phyloP scores from a whole-genome alignment of 2,888 invertebrate genomes.

The Diaperis boleti region DNA sequence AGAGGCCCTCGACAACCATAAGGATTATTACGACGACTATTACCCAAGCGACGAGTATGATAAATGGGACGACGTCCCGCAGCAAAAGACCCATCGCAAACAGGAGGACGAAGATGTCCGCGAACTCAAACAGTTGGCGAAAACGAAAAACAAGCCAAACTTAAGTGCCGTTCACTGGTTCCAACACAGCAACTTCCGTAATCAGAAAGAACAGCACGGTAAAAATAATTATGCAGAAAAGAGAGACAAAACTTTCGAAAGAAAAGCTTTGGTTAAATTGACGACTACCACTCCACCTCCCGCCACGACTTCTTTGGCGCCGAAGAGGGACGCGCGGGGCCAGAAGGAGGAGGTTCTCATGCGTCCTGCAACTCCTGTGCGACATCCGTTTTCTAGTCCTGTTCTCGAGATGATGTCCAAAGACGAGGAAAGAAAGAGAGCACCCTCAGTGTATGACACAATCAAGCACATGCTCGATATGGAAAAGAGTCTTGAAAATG shows the following conservation, averaged over 20 bases:
- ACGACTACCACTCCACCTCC: conserved; percentile 42
- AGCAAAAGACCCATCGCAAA: conserved; percentile 50
- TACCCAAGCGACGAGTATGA: conserved; percentile 55
- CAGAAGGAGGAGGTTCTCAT: conserved; percentile 76
- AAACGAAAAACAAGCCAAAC: conserved; percentile 60
- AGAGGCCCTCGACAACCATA: conserved; percentile 65
- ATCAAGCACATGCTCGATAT: conserved; percentile 71
- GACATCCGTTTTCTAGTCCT: conserved; percentile 69
- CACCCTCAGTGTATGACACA: conserved; percentile 70
- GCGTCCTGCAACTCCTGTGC: conserved; percentile 70
- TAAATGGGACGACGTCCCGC: conserved; percentile 48
- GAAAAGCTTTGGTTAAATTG: conserved; percentile 62
- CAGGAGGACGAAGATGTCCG: conserved; percentile 76
- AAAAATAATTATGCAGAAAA: conserved; percentile 39
- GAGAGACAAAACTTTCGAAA: conserved; percentile 54
- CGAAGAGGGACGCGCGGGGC: conserved; percentile 62
- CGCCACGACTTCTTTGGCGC: conserved; percentile 34
- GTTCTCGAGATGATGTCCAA: conserved; percentile 67
- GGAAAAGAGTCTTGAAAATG: conserved; percentile 70
- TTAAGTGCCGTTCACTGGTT: conserved; percentile 52
- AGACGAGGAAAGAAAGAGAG: conserved; percentile 59
- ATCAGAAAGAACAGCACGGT: conserved; percentile 44
- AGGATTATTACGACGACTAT: conserved; percentile 52
- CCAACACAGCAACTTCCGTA: conserved; percentile 47
- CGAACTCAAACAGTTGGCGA: conserved; percentile 74